phyloP scores from a whole-genome alignment of 2,113 vertebrate species.

The Gracilinanus agilis region DNA sequence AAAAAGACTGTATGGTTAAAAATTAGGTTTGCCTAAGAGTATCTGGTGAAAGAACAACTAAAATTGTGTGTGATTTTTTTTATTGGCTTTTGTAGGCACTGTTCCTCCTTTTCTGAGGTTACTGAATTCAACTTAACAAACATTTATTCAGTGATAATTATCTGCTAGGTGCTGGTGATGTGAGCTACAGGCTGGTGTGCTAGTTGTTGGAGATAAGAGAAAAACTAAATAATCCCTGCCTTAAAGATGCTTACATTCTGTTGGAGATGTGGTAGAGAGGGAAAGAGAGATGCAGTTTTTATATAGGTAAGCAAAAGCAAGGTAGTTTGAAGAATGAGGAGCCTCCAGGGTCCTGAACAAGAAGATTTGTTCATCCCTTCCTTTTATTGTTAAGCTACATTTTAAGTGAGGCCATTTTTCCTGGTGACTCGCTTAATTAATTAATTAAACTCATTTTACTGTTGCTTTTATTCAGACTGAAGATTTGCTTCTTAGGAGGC shows the following conservation, averaged over 20 bases:
- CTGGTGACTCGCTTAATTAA: neutral
- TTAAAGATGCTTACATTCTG: neutral
- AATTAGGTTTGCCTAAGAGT: neutral
- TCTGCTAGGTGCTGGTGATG: neutral
- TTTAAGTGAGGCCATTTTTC: neutral
- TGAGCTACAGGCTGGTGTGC: neutral
- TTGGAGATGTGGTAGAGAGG: neutral
- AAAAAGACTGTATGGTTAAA: neutral
- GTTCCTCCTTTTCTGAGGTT: neutral
- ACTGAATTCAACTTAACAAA: neutral
- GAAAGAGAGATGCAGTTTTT: neutral
- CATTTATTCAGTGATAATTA: slow-evolving; percentile 6
- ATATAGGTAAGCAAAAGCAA: neutral
- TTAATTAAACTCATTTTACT: neutral
- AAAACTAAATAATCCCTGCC: neutral
- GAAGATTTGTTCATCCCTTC: neutral
- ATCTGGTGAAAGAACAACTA: neutral
- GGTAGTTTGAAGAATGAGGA: neutral
- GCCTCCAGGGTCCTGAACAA: neutral
- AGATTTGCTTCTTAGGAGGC: neutral
- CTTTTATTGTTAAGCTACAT: neutral
- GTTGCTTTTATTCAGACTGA: neutral
- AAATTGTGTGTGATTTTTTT: neutral
- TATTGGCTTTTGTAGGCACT: neutral
- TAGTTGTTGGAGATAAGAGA: neutral